Evolutionary conservation across 2,888 invertebrate genomes (phyloP).

Genomic region (Dermolepida albohirtum): DNA sequence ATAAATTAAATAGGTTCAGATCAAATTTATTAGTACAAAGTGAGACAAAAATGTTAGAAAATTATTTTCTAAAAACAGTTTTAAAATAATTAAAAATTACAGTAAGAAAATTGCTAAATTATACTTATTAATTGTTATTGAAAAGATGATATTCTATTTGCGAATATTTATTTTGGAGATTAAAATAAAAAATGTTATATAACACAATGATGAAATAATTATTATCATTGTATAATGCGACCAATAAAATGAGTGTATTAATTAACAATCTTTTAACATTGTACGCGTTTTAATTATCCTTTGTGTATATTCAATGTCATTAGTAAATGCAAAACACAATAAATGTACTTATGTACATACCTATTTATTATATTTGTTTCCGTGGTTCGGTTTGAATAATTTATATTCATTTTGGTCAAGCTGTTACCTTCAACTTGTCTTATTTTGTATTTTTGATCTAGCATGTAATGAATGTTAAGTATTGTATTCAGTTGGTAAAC

Average conservation of each 20-base stretch:
- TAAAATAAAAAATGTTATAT: conserved; percentile 6
- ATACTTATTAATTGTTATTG: background rate
- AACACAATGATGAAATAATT: conserved; percentile 34
- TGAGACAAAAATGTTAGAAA: no score
- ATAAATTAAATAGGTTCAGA: no score
- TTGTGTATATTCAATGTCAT: conserved; percentile 36
- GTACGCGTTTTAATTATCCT: conserved; percentile 30
- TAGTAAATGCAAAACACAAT: conserved; percentile 36
- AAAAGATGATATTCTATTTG: background rate
- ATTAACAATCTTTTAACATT: conserved; percentile 34
- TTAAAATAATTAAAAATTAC: no score
- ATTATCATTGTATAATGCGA: conserved; percentile 30
- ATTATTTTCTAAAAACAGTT: no score
- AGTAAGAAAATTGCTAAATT: background rate
- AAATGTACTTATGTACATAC: conserved; percentile 12
- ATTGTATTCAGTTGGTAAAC: no score
- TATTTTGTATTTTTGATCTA: no score
- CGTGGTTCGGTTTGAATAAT: conserved; percentile 5
- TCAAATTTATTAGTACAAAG: no score
- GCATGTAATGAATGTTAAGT: no score
- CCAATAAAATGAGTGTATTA: conserved; percentile 22
- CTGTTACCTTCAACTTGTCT: no score
- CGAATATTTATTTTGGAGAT: background rate
- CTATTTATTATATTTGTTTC: conserved; percentile 12
- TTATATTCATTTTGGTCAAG: conserved; percentile 1